Percentiles rank a stretch among this genome's conserved stretches.
Evolutionary conservation across 2,888 invertebrate species (phyloP).

Genomic region (Barypeithes pellucidus): DNA sequence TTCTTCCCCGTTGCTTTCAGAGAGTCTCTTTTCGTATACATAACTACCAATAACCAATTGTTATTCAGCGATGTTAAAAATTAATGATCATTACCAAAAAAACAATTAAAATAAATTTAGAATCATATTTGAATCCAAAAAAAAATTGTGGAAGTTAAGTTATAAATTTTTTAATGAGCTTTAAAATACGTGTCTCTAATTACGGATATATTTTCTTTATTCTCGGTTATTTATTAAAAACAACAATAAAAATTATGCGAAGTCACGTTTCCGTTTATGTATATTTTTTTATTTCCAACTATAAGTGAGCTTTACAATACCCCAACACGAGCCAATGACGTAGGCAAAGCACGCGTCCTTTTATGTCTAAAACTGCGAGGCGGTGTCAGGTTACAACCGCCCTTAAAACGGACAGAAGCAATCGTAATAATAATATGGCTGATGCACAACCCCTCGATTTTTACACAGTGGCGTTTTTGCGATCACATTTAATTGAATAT

Average conservation of each 20-base stretch:
- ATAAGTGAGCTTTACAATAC: conserved; percentile 35
- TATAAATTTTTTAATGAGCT: too few relatives aligned
- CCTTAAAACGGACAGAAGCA: conserved; percentile 62
- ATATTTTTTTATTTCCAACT: conserved; percentile 31
- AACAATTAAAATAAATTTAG: too few relatives aligned
- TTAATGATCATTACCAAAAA: too few relatives aligned
- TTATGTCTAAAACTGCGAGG: conserved; percentile 55
- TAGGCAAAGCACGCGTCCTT: conserved; percentile 45
- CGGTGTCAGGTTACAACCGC: conserved; percentile 64
- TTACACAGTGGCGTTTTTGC: conserved; percentile 37
- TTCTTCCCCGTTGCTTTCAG: too few relatives aligned
- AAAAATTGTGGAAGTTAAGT: too few relatives aligned
- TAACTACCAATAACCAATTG: too few relatives aligned
- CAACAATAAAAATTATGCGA: conserved; percentile 9
- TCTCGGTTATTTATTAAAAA: conserved; percentile 8
- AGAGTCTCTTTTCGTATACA: too few relatives aligned
- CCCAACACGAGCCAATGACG: conserved; percentile 33
- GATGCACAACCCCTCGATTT: conserved; percentile 57
- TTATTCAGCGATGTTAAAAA: too few relatives aligned
- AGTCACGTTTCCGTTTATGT: conserved; percentile 14
- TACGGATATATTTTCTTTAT: background rate
- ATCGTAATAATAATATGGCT: conserved; percentile 62
- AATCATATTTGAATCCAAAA: too few relatives aligned
- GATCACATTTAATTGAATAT: too few relatives aligned
- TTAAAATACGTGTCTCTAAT: background rate